Percentiles rank a stretch among this genome's conserved stretches.
Evolutionary conservation across 1,140 invertebrate genomes (phyloP).

Genomic region (Eueides isabella): DNA sequence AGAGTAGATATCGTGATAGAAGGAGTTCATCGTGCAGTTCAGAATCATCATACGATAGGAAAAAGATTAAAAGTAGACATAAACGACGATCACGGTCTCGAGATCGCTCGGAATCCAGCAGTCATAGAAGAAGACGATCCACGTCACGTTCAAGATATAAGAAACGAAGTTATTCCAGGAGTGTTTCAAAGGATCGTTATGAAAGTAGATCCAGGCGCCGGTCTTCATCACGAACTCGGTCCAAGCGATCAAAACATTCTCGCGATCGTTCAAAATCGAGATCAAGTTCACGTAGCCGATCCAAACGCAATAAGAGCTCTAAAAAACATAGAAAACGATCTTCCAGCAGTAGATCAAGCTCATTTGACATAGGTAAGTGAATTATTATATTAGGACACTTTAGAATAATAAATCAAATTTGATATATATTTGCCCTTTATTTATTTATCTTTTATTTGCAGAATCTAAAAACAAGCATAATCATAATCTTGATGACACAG

Average conservation of each 20-base stretch:
- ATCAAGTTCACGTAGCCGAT: slow-evolving; percentile 60
- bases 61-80: slow-evolving; percentile 70
- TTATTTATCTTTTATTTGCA: slow-evolving; percentile 10
- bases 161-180: slow-evolving; percentile 68
- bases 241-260: slow-evolving; percentile 57
- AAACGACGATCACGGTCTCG: slow-evolving; percentile 65
- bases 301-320: slow-evolving; percentile 56
- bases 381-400: not conserved
- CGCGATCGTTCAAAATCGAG: slow-evolving; percentile 59
- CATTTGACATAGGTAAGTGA: slow-evolving; percentile 67
- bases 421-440: not conserved
- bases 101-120: slow-evolving; percentile 66
- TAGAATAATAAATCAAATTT: not conserved
- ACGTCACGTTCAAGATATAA: slow-evolving; percentile 57
- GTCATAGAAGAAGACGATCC: slow-evolving; percentile 60
- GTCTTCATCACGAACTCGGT: slow-evolving; percentile 59
- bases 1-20: slow-evolving; percentile 65
- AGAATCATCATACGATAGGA: slow-evolving; percentile 70
- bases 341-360: slow-evolving; percentile 63
- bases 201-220: slow-evolving; percentile 62
- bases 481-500: slow-evolving; percentile 68
- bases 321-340: slow-evolving; percentile 60
- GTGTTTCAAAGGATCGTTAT: slow-evolving; percentile 66
- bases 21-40: slow-evolving; percentile 70
- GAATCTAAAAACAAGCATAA: slow-evolving; percentile 46